Evolutionary conservation across 2,888 invertebrate genomes (phyloP), one percentile per base, ranked within the genome.

Genomic region (Pristionchus japonicus): DNA sequence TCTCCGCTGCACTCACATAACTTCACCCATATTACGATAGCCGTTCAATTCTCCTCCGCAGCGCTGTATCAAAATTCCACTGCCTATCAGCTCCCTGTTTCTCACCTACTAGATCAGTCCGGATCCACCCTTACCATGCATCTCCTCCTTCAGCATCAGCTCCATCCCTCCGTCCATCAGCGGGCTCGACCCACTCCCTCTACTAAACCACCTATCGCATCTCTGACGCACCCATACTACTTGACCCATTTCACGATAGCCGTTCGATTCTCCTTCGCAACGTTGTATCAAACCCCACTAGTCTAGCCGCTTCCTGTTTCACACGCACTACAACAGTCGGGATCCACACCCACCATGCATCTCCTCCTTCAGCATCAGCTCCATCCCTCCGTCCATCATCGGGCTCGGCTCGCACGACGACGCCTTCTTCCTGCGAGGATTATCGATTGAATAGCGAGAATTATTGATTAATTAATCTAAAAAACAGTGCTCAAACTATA

Each of bases 331-430:
- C 52, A n/a, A n/a, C n/a, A n/a, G n/a, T n/a, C n/a, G n/a, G n/a
- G n/a, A n/a, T n/a, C n/a, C n/a, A n/a, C 3, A 31, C 77, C 13
- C 27, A 77, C 77, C 77, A 13, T 43, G 77, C 77, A 43, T 27
- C 27, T 77, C 77, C 47, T 43, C 77, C 20, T 40, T 47, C 23
- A 77, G 20, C 64, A 67, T 11, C n/a, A n/a, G n/a, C n/a, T n/a
- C n/a, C n/a, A n/a, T n/a, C n/a, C n/a, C n/a, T 2, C 20, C 37
- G 74, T 40, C 74, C 40, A 20, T 70, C 27, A 57, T 37, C 23
- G 34, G 77, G 77, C 77, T 43, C n/a, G 47, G 27, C 43, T 43
- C 43, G n/a, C 37, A 74, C 77, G 47, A 77, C 43, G 77, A 77
- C 6, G 77, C 77, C 77, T 77, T 77, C 43, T 34, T 77, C 77